Evolutionary conservation across 1,140 invertebrate genomes (phyloP).

Genomic region (Triops longicaudatus): DNA sequence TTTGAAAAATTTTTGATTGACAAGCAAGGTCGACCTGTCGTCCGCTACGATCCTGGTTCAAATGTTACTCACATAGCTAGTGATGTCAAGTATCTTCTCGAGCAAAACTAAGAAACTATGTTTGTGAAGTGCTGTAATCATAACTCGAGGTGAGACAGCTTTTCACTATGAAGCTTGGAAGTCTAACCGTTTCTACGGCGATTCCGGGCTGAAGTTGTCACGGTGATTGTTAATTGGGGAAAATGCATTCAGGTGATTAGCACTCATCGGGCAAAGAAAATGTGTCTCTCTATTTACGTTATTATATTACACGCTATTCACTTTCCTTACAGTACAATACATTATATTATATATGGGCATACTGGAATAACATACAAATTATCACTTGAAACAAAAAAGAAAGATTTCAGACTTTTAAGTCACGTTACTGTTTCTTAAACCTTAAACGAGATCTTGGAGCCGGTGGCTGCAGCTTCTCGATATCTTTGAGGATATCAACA

Average conservation of each 20-base stretch:
- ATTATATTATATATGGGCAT: not conserved
- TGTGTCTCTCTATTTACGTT: not conserved
- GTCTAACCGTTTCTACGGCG: not conserved
- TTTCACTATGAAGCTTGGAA: not conserved
- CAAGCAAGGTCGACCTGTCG: slow-evolving; percentile 42
- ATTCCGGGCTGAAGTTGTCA: not conserved
- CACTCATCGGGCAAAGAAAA: not conserved
- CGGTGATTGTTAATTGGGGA: not conserved
- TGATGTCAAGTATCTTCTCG: slow-evolving; percentile 34
- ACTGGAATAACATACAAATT: not conserved
- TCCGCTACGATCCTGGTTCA: slow-evolving; percentile 42
- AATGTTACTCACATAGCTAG: slow-evolving; percentile 33
- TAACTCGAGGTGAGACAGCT: not conserved
- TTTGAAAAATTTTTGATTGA: slow-evolving; percentile 52
- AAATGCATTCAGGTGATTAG: slow-evolving; percentile 1
- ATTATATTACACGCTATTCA: not conserved
- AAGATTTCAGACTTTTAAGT: not conserved
- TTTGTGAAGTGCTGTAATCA: not conserved
- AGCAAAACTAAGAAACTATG: slow-evolving; percentile 4
- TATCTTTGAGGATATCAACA: slow-evolving; percentile 33
- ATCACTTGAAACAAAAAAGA: not conserved
- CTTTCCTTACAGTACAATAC: not conserved
- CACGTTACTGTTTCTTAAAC: not conserved
- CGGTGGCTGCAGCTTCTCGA: slow-evolving; percentile 31
- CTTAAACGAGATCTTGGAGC: not conserved